Evolutionary conservation across 2,113 vertebrate species (phyloP), one percentile per base, ranked within the genome.

Genomic region (Cacatua alba): DNA sequence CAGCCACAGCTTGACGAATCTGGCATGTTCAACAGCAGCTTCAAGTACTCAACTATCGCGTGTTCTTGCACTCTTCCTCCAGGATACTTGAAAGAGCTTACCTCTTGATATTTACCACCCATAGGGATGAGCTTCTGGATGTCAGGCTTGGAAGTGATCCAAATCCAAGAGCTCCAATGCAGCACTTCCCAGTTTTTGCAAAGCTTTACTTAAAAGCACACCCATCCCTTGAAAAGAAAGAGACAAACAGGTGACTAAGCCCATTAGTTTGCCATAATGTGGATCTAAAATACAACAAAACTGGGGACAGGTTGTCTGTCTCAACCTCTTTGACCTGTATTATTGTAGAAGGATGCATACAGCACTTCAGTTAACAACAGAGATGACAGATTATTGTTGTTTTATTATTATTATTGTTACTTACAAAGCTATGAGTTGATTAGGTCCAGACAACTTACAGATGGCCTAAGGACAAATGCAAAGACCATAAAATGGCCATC

Each of bases 81-180:
- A 80, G 76, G 68, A 93, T 79, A 51, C 85, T 43, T 65, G 63
- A 72, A 90, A 85, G 75, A 74, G 76, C 95, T 96, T 94, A 97
- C 96, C 94, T 94, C 77, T 94, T 86, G 75, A 78, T 62, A 64
- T 96, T 74, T 91, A 69, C 81, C 82, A 87, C 60, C 92, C 94
- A 94, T 82, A 82, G 53, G 74, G 83, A 89, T 84, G 65, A 82
- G 75, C 31, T 89, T 69, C 84, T 91, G 77, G 82, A 94, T 8
- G 43, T 87, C 78, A 87, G 63, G 91, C 72, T 53, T 94, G 78
- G 74, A 88, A 89, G 7, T 0, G 11, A 69, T 94, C 74, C 81
- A 84, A 85, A 80, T 79, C 76, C 86, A 85, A 79, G 77, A 84
- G 69, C 63, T 86, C 46, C 2, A 2, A 79, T 14, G 26, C 3